phyloP scores from a whole-genome alignment of 2,888 invertebrate species.

The Hypsopygia costalis region DNA sequence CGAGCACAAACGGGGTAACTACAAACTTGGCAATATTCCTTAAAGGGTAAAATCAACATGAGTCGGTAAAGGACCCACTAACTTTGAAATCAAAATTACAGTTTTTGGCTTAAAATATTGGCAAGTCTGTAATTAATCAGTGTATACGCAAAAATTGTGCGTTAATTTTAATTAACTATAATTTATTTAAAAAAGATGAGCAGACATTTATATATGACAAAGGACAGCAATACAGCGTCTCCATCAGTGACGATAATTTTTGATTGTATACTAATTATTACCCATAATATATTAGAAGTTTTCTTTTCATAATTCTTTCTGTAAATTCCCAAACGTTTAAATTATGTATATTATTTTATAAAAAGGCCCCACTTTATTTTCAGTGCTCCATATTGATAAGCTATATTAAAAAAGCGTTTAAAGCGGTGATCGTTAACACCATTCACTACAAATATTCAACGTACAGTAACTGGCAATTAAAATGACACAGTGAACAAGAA shows the following conservation, averaged over 20 bases:
- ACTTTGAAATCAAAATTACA: no score
- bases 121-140: no score
- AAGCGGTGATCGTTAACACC: conserved; percentile 42
- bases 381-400: background rate
- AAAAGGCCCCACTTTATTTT: background rate
- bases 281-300: no score
- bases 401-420: conserved; percentile 38
- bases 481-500: conserved; percentile 20
- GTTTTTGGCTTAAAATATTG: no score
- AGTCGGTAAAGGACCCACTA: no score
- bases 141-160: conserved; percentile 32
- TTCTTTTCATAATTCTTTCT: background rate
- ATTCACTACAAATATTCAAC: conserved; percentile 49
- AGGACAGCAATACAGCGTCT: background rate
- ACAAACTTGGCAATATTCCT: no score
- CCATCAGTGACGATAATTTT: background rate
- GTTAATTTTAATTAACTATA: conserved; percentile 41
- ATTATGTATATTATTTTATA: background rate
- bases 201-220: conserved; percentile 29
- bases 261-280: background rate
- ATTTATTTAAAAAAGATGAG: conserved; percentile 26
- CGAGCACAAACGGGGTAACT: no score
- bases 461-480: conserved; percentile 12
- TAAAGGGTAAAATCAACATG: no score
- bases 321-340: background rate